phyloP scores from a whole-genome alignment of 2,888 invertebrate genomes.

The Eupithecia vulgata region DNA sequence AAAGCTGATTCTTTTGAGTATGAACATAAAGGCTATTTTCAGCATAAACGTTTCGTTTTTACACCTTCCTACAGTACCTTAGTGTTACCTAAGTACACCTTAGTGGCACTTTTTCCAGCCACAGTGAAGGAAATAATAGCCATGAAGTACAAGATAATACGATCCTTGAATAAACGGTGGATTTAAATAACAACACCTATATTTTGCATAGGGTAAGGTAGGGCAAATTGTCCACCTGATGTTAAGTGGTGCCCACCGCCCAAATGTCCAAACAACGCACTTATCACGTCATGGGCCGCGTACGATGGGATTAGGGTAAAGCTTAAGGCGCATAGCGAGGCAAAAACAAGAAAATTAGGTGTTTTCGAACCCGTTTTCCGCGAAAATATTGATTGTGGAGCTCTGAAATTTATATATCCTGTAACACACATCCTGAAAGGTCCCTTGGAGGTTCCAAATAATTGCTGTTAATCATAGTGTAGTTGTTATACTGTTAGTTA shows the following conservation, averaged over 20 bases:
- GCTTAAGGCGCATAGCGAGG: too few species aligned
- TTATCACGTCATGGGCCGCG: neutral
- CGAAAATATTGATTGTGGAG: too few species aligned
- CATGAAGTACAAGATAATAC: slow-evolving; percentile 16
- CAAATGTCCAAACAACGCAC: neutral
- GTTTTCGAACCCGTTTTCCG: too few species aligned
- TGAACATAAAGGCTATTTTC: slow-evolving; percentile 26
- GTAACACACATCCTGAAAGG: too few species aligned
- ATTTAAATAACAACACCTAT: neutral
- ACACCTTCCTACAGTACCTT: neutral
- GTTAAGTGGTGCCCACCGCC: neutral
- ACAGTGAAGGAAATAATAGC: slow-evolving; percentile 60
- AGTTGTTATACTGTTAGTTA: too few species aligned
- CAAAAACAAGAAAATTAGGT: too few species aligned
- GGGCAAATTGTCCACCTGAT: neutral
- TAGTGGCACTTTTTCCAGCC: slow-evolving; percentile 45
- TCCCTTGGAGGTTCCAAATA: too few species aligned
- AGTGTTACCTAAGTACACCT: slow-evolving; percentile 22
- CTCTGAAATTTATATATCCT: too few species aligned
- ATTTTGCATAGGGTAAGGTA: neutral
- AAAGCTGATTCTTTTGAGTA: slow-evolving; percentile 21
- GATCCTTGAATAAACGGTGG: neutral
- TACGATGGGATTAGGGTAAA: neutral
- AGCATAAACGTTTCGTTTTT: slow-evolving; percentile 5
- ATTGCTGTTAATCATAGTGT: too few species aligned